Conservation (phyloP, 2,113 vertebrate genomes). For the Potamarius usumacintae region DNA sequence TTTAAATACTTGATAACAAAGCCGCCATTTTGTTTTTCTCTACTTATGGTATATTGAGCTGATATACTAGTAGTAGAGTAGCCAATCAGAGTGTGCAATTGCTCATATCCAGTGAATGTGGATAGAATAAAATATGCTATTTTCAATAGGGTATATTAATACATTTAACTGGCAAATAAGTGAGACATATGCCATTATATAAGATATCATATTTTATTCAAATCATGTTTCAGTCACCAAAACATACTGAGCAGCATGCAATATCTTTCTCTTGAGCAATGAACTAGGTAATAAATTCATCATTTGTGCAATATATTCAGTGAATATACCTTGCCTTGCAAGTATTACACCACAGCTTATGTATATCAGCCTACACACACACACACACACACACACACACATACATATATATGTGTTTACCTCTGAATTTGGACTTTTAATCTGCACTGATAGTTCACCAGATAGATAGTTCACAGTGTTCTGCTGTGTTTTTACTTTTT, state of each 20-base stretch:
- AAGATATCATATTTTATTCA: not conserved
- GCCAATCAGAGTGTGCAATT: too few relatives aligned
- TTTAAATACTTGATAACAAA: too few relatives aligned
- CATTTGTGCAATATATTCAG: not conserved
- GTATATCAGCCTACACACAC: not conserved
- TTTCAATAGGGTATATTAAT: too few relatives aligned
- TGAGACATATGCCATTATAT: not conserved
- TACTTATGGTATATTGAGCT: not conserved
- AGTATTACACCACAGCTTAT: not conserved
- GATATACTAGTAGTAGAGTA: too few relatives aligned
- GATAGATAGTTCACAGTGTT: not conserved
- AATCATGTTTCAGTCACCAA: not conserved
- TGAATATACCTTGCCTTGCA: not conserved
- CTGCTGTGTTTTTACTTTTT: not conserved
- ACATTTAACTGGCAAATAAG: not conserved
- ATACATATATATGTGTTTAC: not conserved
- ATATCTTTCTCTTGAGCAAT: not conserved
- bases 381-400: not conserved
- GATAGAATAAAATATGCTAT: too few relatives aligned
- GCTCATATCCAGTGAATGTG: too few relatives aligned
- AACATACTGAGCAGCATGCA: not conserved
- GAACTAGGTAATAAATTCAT: not conserved
- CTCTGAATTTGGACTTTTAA: constrained; percentile 3
- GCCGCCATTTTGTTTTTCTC: too few relatives aligned
- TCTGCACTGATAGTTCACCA: not conserved